Evolutionary conservation across 2,797 vertebrate genomes (phyloP), one percentile per base, ranked within the genome.

Genomic region (Pristis pectinata): DNA sequence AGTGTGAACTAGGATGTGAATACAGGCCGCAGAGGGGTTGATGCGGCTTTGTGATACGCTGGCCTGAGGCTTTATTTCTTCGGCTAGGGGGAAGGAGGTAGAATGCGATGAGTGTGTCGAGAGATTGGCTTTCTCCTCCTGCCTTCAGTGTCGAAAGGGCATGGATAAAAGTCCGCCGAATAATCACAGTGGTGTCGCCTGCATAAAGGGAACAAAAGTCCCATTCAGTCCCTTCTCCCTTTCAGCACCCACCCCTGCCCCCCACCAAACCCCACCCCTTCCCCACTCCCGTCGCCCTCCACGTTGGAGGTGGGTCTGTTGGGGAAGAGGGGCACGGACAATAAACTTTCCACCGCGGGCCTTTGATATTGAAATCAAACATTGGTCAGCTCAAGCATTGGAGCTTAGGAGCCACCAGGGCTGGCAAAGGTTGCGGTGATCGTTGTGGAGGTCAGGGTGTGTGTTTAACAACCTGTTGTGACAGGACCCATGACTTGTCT

Each of bases 301-400:
- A 5, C 24, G 5, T 53, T 49, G 10, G 3, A 34, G 83, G 83
- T 56, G 83, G 83, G 30, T 27, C 5, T 27, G 83, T n/a, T 34
- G 53, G 49, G 83, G 53, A 53, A 5, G 0, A 17, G 56, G 53
- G 87, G 61, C 44, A 83, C 22, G 22, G 22, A 64, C 22, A 49
- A 10, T 87, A 87, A 59, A 61, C 82, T 27, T 87, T 85, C 27
- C 61, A 9, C 10, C 30, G 22, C 3, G 27, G 83, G 27, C 49
- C 11, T 87, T 87, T 87, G 83, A 59, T 87, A 87, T 87, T 87
- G 53, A 87, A 87, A 87, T 87, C 10, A 56, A 34, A 59, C 83
- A 61, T 87, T 5, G 83, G 53, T 15, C 83, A n/a, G 83, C 83
- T 34, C 53, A 59, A 15, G 61, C 30, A 17, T 10, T 64, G 61